Base-by-base conservation (phyloP, 2,888 invertebrate species). In the Cremastinae sp. region DNA sequence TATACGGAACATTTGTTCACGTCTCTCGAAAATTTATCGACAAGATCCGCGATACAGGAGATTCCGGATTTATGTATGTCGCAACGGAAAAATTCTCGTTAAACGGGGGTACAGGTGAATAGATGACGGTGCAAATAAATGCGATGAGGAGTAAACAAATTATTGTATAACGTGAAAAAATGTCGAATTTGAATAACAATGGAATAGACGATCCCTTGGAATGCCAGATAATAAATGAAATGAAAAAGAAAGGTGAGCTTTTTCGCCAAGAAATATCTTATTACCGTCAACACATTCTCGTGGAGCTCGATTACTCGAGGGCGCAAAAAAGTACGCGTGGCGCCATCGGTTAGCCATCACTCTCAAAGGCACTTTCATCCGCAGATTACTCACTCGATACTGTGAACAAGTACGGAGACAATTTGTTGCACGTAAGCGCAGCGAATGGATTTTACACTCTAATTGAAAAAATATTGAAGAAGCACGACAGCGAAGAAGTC, bases 401-500 rank as follows among this genome's bases (percentile, higher is more conserved):
- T 5, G 83, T 84, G 0, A 88, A 88, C 68, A 84, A 81, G 72
- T 87, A 86, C 49, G 85, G 86, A 10, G 88, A 89, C 43, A 88
- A 87, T 78, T 80, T 89, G 22, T 68, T 88, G 9, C 88, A 89
- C 16, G 28, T 84, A 1, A 83, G 85, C 62, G 86, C 86, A n/a
- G 83, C 86, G 8, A 88, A 87, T 59, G 83, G 84, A 28, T 89
- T 85, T 20, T 51, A 76, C 54, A 56, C 54, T 12, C 43, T 66
- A 28, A 56, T 66, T 28, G 54, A 56, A 66, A 54, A 66, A 56
- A 66, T 66, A 18, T 66, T 66, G 45, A 66, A 75, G 43, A 78
- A 79, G 4, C 81, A 85, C 41, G 70, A 74, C 4, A 20, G 9
- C 22, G 18, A 54, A 9, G 51, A 81, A 20, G 64, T 87, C 7